Percentiles rank a stretch among this genome's conserved stretches.
phyloP scores from a whole-genome alignment of 2,797 vertebrate species.

The Apodemus agrarius region DNA sequence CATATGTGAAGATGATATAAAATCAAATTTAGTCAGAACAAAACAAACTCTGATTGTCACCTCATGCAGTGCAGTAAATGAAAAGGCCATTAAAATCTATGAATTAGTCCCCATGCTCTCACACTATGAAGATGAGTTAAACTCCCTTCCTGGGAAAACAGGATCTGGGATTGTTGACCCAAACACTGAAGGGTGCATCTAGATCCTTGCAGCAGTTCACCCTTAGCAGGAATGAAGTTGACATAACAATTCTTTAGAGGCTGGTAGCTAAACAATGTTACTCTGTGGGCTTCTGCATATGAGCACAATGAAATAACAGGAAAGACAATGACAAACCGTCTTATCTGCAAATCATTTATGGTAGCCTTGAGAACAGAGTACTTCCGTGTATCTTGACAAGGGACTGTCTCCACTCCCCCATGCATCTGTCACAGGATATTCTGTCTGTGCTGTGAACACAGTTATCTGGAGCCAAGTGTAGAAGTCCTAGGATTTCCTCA shows the following conservation, averaged over 20 bases:
- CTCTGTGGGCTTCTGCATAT: neutral
- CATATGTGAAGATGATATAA: slow-evolving; percentile 81
- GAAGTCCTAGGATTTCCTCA: slow-evolving; percentile 25
- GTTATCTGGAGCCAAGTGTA: slow-evolving; percentile 19
- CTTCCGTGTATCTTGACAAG: slow-evolving; percentile 44
- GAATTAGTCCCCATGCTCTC: slow-evolving; percentile 77
- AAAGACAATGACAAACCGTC: neutral
- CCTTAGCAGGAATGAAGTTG: slow-evolving; percentile 27
- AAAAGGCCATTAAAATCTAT: slow-evolving; percentile 77
- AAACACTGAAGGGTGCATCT: slow-evolving; percentile 50
- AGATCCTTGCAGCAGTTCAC: slow-evolving; percentile 35
- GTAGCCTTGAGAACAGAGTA: slow-evolving; percentile 9
- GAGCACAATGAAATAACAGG: slow-evolving; percentile 36
- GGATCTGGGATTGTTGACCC: slow-evolving; percentile 53
- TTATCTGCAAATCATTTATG: slow-evolving; percentile 31
- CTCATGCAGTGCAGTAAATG: slow-evolving; percentile 77
- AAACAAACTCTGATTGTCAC: slow-evolving; percentile 77
- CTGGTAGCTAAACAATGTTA: neutral
- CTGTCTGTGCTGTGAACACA: slow-evolving; percentile 35
- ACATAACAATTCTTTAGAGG: slow-evolving; percentile 51
- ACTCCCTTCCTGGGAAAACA: slow-evolving; percentile 65
- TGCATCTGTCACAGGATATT: slow-evolving; percentile 33
- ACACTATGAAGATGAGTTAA: slow-evolving; percentile 68
- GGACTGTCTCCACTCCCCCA: neutral
- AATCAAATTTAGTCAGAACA: slow-evolving; percentile 79